These are phyloP conservation scores for Sinella curviseta DNA, from an alignment of 1,140 invertebrate genomes.

Conservation along the genomic window DNA sequence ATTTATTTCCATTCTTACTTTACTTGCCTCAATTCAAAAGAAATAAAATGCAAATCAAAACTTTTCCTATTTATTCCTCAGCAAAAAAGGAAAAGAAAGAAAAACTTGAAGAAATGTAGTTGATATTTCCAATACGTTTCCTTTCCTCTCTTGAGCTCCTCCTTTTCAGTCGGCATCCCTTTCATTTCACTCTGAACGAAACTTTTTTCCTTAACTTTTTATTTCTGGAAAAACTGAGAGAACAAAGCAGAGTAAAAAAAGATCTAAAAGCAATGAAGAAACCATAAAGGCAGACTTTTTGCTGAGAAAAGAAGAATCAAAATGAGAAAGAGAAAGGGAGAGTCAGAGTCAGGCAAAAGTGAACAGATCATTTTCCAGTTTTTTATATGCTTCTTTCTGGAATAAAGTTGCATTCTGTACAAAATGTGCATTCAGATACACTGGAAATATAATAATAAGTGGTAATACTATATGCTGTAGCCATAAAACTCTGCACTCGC, in stretches of 20 bases:
- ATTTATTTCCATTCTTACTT: no score
- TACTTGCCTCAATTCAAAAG: conserved; percentile 10
- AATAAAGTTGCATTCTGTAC: background rate
- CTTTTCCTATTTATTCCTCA: background rate
- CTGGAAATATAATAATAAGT: background rate
- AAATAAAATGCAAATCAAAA: conserved; percentile 24
- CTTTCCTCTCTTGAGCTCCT: background rate
- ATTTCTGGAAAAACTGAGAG: background rate
- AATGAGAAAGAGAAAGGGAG: no score
- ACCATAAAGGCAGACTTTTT: background rate
- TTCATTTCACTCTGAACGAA: background rate
- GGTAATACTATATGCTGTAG: no score
- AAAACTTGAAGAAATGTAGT: background rate
- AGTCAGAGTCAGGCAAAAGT: background rate
- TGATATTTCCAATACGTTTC: background rate
- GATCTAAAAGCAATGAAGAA: no score
- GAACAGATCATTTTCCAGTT: background rate
- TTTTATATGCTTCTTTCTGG: background rate
- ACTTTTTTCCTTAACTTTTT: background rate
- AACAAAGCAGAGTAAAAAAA: no score
- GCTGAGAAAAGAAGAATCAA: no score
- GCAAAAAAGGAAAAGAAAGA: background rate
- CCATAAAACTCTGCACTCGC: no score
- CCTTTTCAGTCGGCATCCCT: background rate
- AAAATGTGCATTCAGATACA: background rate